Evolutionary conservation across 1,140 invertebrate species (phyloP).

Genomic region (Pseudoatta argentina): DNA sequence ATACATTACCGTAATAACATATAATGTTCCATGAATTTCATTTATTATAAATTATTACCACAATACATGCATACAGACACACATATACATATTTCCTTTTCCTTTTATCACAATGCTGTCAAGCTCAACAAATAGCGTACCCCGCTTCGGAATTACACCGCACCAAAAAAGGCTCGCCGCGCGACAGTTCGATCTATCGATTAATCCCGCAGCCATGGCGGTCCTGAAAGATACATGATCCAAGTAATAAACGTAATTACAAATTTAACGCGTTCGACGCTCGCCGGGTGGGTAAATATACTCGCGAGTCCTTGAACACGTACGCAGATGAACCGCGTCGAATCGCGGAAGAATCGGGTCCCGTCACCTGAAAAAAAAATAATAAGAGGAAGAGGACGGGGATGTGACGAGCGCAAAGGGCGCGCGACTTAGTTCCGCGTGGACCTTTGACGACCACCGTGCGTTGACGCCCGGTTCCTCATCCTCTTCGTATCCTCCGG

Average conservation of each 20-base stretch:
- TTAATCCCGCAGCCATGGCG: constrained; percentile 32
- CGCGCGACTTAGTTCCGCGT: constrained; percentile 74
- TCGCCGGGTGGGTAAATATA: constrained; percentile 9
- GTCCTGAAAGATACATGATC: constrained; percentile 54
- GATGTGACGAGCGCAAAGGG: constrained; percentile 57
- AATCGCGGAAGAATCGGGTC: constrained; percentile 75
- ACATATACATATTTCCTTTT: not conserved
- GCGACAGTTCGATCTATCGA: constrained; percentile 55
- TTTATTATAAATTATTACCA: not conserved
- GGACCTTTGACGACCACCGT: constrained; percentile 71
- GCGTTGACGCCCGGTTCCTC: constrained; percentile 68
- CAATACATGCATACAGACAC: too few species aligned
- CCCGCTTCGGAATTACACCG: constrained; percentile 21
- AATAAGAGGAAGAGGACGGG: not conserved
- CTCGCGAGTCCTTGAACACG: constrained; percentile 28
- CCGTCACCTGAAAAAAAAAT: constrained; percentile 47
- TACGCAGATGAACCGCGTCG: constrained; percentile 75
- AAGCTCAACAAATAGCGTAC: constrained; percentile 15
- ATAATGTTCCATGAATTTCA: not conserved
- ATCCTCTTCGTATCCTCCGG: constrained; percentile 27
- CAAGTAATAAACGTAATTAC: constrained; percentile 75
- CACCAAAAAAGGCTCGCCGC: constrained; percentile 14
- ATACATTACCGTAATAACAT: not conserved
- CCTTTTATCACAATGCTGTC: not conserved
- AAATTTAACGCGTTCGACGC: constrained; percentile 72